Conservation (phyloP, 2,888 invertebrate species). For the Cheilosia scutellata region DNA sequence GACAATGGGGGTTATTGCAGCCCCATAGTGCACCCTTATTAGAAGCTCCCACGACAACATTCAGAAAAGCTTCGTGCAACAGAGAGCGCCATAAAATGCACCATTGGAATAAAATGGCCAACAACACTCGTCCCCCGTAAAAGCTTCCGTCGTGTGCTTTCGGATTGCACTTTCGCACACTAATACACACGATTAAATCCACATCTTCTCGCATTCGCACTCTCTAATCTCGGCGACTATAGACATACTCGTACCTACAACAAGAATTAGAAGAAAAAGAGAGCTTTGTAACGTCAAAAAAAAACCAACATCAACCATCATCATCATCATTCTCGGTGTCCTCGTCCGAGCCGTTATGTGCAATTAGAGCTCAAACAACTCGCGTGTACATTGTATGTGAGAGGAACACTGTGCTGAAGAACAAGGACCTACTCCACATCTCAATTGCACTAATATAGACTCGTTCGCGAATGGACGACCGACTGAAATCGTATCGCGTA, state of each 20-base stretch:
- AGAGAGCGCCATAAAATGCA: conserved; percentile 68
- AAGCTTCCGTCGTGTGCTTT: conserved; percentile 39
- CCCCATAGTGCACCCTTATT: conserved; percentile 24
- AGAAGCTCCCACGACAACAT: conserved; percentile 22
- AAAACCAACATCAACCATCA: conserved; percentile 70
- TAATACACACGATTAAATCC: conserved; percentile 14
- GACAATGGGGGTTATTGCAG: conserved; percentile 63
- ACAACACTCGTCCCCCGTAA: conserved; percentile 16
- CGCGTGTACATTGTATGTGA: conserved; percentile 53
- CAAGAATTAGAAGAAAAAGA: conserved; percentile 24
- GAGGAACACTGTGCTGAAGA: conserved; percentile 33
- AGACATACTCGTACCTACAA: conserved; percentile 9
- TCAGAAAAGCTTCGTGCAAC: conserved; percentile 58
- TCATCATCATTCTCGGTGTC: conserved; percentile 66
- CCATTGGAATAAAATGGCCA: conserved; percentile 46
- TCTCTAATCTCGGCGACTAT: conserved; percentile 43
- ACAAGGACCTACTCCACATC: conserved; percentile 54
- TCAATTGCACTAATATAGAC: conserved; percentile 61
- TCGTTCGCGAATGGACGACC: conserved; percentile 54
- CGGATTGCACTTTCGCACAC: conserved; percentile 50
- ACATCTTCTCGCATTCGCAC: conserved; percentile 40
- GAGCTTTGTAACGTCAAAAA: conserved; percentile 72
- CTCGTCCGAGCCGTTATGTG: conserved; percentile 72
- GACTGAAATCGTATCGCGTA: conserved; percentile 36
- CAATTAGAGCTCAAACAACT: conserved; percentile 66